Percentiles rank a stretch among this genome's conserved stretches.
These are phyloP conservation scores for Columba livia DNA, from an alignment of 2,113 vertebrate genomes.

Conservation along the genomic window DNA sequence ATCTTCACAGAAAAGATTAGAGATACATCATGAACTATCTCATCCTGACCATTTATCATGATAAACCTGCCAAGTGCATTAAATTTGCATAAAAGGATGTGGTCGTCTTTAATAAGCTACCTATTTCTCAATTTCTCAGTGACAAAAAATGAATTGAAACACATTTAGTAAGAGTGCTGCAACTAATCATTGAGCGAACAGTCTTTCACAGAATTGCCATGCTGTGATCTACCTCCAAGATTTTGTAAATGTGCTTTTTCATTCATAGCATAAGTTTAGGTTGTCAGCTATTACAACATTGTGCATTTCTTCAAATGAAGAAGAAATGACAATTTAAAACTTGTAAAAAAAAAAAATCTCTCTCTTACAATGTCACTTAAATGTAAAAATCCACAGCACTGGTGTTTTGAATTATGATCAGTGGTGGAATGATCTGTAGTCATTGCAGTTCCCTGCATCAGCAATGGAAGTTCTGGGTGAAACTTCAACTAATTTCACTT, in stretches of 20 bases:
- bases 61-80: constrained; percentile 53
- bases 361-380: neutral
- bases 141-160: constrained; percentile 43
- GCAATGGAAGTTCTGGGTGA: neutral
- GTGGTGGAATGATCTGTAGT: neutral
- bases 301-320: neutral
- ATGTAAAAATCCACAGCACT: neutral
- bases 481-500: neutral
- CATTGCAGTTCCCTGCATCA: neutral
- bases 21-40: constrained; percentile 48
- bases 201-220: neutral
- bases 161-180: constrained; percentile 8
- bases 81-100: constrained; percentile 59
- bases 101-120: constrained; percentile 38
- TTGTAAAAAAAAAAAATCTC: neutral
- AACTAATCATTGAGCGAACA: neutral
- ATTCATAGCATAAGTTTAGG: neutral
- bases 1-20: constrained; percentile 49
- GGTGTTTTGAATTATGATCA: neutral
- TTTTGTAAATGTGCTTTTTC: neutral
- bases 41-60: constrained; percentile 41
- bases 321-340: neutral
- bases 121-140: constrained; percentile 35
- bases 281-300: neutral
- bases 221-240: neutral